These are phyloP conservation scores for Tragelaphus imberbis DNA, from an alignment of 2,113 vertebrate genomes.

Conservation along the genomic window DNA sequence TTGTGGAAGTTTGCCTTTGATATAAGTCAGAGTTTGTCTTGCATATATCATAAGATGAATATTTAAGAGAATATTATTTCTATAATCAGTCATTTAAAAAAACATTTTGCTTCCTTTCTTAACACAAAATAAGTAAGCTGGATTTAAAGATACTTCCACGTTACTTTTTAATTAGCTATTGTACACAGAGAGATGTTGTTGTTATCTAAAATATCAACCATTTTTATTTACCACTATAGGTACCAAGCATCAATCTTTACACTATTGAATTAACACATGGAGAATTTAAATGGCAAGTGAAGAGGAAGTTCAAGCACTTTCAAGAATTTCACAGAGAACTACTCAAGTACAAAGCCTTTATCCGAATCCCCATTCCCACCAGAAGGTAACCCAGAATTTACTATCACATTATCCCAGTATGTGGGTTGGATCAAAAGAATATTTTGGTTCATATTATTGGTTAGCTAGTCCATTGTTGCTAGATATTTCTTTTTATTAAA, in stretches of 20 bases:
- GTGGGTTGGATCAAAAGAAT: background rate
- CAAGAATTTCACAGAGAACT: constrained; percentile 95
- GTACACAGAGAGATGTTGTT: background rate
- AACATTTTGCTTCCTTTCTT: background rate
- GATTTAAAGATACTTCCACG: background rate
- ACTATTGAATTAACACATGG: constrained; percentile 94
- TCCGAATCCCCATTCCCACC: constrained; percentile 94
- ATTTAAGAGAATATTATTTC: background rate
- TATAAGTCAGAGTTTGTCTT: background rate
- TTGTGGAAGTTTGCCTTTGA: background rate
- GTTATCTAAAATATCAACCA: background rate
- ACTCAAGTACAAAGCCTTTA: constrained; percentile 93
- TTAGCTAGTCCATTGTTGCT: background rate
- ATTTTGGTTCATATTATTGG: background rate
- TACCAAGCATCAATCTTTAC: constrained; percentile 87
- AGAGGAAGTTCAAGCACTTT: constrained; percentile 97
- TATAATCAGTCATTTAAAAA: background rate
- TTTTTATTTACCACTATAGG: constrained; percentile 73
- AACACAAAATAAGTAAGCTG: background rate
- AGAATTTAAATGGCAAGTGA: constrained; percentile 94
- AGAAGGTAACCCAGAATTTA: constrained; percentile 83
- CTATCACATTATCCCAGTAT: background rate
- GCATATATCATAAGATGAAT: background rate
- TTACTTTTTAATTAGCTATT: background rate
- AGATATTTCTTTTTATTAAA: background rate